Evolutionary conservation across 2,888 invertebrate species (phyloP).

Genomic region (Hanleya hanleyi): DNA sequence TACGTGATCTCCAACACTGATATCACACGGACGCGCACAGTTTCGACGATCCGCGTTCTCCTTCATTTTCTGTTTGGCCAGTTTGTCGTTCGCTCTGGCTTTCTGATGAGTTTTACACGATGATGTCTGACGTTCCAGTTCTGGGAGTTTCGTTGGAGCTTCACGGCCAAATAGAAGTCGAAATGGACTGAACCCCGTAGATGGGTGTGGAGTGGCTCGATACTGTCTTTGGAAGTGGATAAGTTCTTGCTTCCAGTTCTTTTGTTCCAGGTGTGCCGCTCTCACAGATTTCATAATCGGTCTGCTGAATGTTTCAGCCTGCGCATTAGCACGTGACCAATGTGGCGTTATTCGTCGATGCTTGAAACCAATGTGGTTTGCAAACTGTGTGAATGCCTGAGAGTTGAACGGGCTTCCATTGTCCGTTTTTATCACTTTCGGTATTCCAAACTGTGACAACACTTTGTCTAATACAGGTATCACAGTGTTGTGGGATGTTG

Average conservation of each 20-base stretch:
- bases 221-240: not conserved
- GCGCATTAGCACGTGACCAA: constrained; percentile 19
- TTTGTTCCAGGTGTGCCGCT: not conserved
- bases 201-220: not conserved
- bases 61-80: constrained; percentile 3
- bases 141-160: not conserved
- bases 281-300: not conserved
- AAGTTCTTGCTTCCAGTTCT: constrained; percentile 3
- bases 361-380: not conserved
- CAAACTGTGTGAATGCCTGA: not conserved
- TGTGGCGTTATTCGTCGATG: constrained; percentile 9
- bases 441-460: constrained; percentile 21
- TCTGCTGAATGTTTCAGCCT: not conserved
- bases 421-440: constrained; percentile 24
- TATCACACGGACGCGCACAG: not conserved
- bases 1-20: not conserved
- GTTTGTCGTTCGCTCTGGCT: not conserved
- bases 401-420: constrained; percentile 26
- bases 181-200: not conserved
- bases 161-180: not conserved
- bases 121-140: too few relatives aligned
- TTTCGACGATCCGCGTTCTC: not conserved
- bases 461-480: constrained; percentile 27
- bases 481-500: constrained; percentile 21
- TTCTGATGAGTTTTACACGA: too few relatives aligned